Evolutionary conservation across 2,113 vertebrate genomes (phyloP).

Genomic region (Mixornis gularis): DNA sequence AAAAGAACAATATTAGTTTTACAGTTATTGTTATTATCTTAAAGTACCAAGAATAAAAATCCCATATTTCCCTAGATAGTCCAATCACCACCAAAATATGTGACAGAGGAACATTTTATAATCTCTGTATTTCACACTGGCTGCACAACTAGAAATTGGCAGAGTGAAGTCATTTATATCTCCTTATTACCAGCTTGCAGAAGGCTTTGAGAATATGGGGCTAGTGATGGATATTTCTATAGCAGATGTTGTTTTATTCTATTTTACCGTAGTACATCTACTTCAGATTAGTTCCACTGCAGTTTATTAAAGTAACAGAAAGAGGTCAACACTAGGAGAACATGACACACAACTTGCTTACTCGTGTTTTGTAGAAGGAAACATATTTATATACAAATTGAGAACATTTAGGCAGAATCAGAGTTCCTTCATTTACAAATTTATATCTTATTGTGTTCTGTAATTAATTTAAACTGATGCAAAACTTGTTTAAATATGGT

Average conservation of each 20-base stretch:
- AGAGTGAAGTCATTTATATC: constrained; percentile 69
- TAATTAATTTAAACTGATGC: neutral
- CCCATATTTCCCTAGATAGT: constrained; percentile 66
- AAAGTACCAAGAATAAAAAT: constrained; percentile 70
- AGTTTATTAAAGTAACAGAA: constrained; percentile 65
- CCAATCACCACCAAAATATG: constrained; percentile 60
- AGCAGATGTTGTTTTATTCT: constrained; percentile 63
- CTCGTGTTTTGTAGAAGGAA: constrained; percentile 5
- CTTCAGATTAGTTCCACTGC: constrained; percentile 38
- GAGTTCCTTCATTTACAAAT: neutral
- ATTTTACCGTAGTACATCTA: constrained; percentile 38
- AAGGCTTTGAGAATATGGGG: constrained; percentile 57
- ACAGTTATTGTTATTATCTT: constrained; percentile 72
- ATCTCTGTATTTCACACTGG: constrained; percentile 64
- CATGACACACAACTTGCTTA: constrained; percentile 4
- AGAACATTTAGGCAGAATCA: neutral
- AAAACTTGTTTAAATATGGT: neutral
- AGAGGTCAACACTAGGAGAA: constrained; percentile 30
- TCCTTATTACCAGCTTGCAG: constrained; percentile 64
- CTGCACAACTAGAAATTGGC: constrained; percentile 67
- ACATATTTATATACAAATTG: neutral
- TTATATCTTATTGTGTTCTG: neutral
- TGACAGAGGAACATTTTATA: constrained; percentile 70
- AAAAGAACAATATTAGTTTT: constrained; percentile 76
- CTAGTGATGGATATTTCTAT: constrained; percentile 66